Evolutionary conservation across 2,888 invertebrate species (phyloP).

Genomic region (Microctonus hyperodae): DNA sequence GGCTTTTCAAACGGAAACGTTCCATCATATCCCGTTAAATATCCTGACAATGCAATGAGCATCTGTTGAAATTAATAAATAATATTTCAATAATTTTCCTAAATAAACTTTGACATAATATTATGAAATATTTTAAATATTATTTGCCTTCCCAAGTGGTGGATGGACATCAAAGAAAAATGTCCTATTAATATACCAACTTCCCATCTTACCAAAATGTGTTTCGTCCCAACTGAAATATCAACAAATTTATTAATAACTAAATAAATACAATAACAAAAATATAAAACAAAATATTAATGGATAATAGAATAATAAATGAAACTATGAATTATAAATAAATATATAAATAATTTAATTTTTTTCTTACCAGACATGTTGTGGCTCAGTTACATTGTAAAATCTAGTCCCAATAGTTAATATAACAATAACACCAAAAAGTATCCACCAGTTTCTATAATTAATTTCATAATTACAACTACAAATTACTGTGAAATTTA

Average conservation of each 20-base stretch:
- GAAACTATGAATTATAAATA: too few relatives aligned
- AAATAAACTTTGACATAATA: neutral
- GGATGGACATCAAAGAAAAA: slow-evolving; percentile 99
- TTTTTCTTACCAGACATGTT: slow-evolving; percentile 89
- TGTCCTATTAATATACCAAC: slow-evolving; percentile 96
- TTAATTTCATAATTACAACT: neutral
- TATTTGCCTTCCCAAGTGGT: slow-evolving; percentile 88
- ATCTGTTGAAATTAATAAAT: slow-evolving; percentile 70
- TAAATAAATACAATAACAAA: neutral
- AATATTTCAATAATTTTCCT: slow-evolving; percentile 22
- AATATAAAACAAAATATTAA: too few relatives aligned
- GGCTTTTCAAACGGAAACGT: slow-evolving; percentile 95
- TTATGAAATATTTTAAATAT: neutral
- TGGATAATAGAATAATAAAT: too few relatives aligned
- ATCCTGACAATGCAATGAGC: slow-evolving; percentile 92
- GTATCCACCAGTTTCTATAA: slow-evolving; percentile 72
- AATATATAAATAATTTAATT: slow-evolving; percentile 14
- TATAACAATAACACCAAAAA: slow-evolving; percentile 71
- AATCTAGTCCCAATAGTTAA: slow-evolving; percentile 80
- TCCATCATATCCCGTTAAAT: slow-evolving; percentile 92
- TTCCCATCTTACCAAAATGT: slow-evolving; percentile 98
- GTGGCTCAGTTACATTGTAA: slow-evolving; percentile 89
- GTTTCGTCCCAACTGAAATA: slow-evolving; percentile 93
- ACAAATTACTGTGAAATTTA: neutral
- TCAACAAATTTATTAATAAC: slow-evolving; percentile 25